Evolutionary conservation across 2,888 invertebrate genomes (phyloP), one percentile per base, ranked within the genome.

Genomic region (Drosophila formosana): DNA sequence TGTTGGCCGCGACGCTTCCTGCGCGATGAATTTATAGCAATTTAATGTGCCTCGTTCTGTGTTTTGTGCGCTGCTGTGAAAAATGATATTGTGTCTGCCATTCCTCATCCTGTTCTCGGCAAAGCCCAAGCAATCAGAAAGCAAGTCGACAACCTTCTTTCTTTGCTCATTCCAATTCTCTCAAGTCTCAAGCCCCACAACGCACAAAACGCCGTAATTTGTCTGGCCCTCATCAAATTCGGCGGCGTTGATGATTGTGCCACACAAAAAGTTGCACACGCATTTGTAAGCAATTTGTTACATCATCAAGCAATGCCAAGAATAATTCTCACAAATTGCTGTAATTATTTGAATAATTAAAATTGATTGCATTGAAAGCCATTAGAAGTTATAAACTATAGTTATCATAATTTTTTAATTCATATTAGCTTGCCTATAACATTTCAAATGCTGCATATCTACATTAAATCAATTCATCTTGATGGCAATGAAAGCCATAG

Each of bases 11-110:
- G 47, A 63, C 11, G 34, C 60, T 72, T 82, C 65, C 72, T 62
- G 62, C 56, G 68, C 71, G 67, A 71, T 86, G 83, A 77, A 87
- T 88, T 83, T 88, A 80, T 86, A 83, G 81, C 89, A 86, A 88
- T 88, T 86, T 83, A 88, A 83, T 83, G 83, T 65, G 77, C 67
- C 68, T 41, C 75, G 46, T 53, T 50, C 39, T 57, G 58, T 45
- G 43, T 43, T 8, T 43, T 43, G 37, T 46, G 46, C 58, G 46
- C 53, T 58, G 56, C 51, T 64, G 65, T 88, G 89, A 83, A 85
- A 88, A 88, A 83, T 83, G 74, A 86, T 74, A 77, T 74, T 76
- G 39, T 60, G 71, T 45, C 60, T 67, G 46, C 49, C 51, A 23
- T 56, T 32, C 9, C 45, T 50, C 47, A 39, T 60, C 67, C 63